Evolutionary conservation across 2,113 vertebrate species (phyloP), one percentile per base, ranked within the genome.

Genomic region (Dinomys branickii): DNA sequence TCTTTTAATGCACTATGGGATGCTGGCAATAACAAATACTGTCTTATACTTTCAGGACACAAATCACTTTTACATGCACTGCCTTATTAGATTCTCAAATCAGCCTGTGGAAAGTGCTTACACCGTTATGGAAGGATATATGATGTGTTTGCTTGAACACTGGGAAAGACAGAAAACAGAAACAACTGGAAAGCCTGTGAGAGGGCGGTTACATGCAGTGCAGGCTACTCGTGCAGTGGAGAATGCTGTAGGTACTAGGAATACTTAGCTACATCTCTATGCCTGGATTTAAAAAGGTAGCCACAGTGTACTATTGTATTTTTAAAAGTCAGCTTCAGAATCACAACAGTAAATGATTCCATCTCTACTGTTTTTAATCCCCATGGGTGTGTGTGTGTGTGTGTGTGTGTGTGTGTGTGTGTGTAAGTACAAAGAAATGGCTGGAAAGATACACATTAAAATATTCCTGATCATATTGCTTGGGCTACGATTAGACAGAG

Each of bases 1-100:
- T 35, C 67, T 69, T 81, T 84, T 4, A 94, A 93, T 80, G 33
- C 47, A 86, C 22, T 24, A 8, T 5, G 22, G 11, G 47, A 67
- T 83, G 20, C 54, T 85, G 78, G 88, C 89, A 91, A 91, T 80
- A 93, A 93, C n/a, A 47, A 96, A 67, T 75, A 78, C 12, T n/a
- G 14, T 87, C 17, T 41, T 78, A 38, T 7, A 41, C 35, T 91
- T 96, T 83, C 78, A 88, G 73, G 61, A 80, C 92, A 85, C 84
- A 94, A 69, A 89, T 89, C 88, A 75, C 33, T 87, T 94, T 88
- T 50, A 65, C 59, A 50, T 41, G 12, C 19, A 20, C 41, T 69
- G 5, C 52, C 30, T 89, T 88, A 65, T 61, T 93, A 91, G 73
- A 80, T 80, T 85, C 87, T 94, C 84, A 75, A 28, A 77, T 93